A percentile compares a stretch with the other conserved stretches of the same genome.
phyloP scores from a whole-genome alignment of 2,888 invertebrate genomes.

The Incurvaria masculella region DNA sequence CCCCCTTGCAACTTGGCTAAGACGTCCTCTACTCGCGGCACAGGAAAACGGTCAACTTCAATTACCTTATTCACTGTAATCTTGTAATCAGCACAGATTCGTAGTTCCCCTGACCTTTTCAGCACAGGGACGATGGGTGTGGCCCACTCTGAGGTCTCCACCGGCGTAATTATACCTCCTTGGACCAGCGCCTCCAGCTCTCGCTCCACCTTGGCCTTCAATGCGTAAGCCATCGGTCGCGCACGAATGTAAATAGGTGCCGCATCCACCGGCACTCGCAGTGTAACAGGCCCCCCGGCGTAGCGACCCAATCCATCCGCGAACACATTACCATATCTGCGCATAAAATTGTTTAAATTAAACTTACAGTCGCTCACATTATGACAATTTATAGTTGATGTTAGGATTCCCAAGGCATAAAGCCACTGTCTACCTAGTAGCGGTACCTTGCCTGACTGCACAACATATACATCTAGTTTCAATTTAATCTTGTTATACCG shows the following conservation, averaged over 20 bases:
- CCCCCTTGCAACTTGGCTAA: constrained; percentile 4
- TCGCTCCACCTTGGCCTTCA: neutral
- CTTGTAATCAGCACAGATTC: constrained; percentile 1
- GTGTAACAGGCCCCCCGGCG: constrained; percentile 2
- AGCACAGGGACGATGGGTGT: neutral
- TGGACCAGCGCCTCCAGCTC: neutral
- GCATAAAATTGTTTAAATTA: neutral
- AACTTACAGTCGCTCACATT: neutral
- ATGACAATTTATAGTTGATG: neutral
- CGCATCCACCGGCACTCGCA: neutral
- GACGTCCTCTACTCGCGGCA: too few species aligned
- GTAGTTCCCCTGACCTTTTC: neutral
- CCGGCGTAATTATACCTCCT: neutral
- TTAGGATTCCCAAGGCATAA: neutral
- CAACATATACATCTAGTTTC: too few species aligned
- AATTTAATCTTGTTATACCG: too few species aligned
- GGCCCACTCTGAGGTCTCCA: neutral
- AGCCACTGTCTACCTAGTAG: neutral
- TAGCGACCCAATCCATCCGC: constrained; percentile 3
- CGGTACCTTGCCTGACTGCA: neutral
- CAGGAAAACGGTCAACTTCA: too few species aligned
- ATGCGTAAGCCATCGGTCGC: neutral
- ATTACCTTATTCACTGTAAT: constrained; percentile 17
- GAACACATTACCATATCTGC: neutral
- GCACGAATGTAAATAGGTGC: neutral